phyloP scores from a whole-genome alignment of 2,888 invertebrate species.

The Campopleginae sp. region DNA sequence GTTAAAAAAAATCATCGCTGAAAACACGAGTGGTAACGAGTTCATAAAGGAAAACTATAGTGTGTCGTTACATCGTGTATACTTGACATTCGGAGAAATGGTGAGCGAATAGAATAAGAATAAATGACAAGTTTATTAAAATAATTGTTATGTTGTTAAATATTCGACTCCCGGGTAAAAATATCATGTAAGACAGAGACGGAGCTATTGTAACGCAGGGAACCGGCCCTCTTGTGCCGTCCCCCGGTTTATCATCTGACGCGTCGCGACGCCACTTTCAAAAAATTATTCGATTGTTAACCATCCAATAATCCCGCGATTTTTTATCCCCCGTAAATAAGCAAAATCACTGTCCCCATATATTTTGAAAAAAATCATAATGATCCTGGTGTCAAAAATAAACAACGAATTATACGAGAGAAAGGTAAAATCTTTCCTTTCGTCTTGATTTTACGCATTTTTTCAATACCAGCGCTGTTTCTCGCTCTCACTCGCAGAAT shows the following conservation, averaged over 20 bases:
- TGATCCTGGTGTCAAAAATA: slow-evolving; percentile 24
- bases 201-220: slow-evolving; percentile 19
- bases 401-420: slow-evolving; percentile 17
- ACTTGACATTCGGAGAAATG: slow-evolving; percentile 73
- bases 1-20: slow-evolving; percentile 41
- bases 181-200: slow-evolving; percentile 46
- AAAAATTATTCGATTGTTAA: slow-evolving; percentile 65
- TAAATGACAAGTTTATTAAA: slow-evolving; percentile 42
- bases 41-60: slow-evolving; percentile 10
- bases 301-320: slow-evolving; percentile 36
- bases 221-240: slow-evolving; percentile 57
- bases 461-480: slow-evolving; percentile 21
- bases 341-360: not conserved
- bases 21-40: slow-evolving; percentile 24
- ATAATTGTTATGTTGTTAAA: slow-evolving; percentile 75
- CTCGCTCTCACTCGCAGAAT: slow-evolving; percentile 33
- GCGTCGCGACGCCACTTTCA: slow-evolving; percentile 72
- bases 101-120: slow-evolving; percentile 72
- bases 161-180: slow-evolving; percentile 72
- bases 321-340: not conserved
- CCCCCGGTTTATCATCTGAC: slow-evolving; percentile 63
- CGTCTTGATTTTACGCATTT: slow-evolving; percentile 33
- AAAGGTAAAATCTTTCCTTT: slow-evolving; percentile 23
- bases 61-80: slow-evolving; percentile 37
- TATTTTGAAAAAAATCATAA: not conserved